A percentile compares a stretch with the other conserved stretches of the same genome.
phyloP scores from a whole-genome alignment of 2,797 vertebrate species.

The Catostomus latipinnis region DNA sequence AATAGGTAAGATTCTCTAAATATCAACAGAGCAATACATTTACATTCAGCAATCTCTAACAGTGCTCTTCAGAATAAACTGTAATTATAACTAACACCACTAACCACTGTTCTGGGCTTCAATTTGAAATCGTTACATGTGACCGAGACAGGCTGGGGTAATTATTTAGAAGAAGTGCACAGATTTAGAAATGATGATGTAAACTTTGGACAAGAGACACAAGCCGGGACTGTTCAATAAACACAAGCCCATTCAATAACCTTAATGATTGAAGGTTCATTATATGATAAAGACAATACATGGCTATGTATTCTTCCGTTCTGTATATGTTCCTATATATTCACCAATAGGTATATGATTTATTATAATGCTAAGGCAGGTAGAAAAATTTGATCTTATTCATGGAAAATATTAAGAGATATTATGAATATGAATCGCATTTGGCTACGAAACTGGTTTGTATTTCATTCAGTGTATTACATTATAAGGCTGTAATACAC shows the following conservation, averaged over 20 bases:
- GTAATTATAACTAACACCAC: not conserved
- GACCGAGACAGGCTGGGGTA: not conserved
- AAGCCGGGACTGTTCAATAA: not conserved
- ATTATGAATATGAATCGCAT: not conserved
- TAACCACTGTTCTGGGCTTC: not conserved
- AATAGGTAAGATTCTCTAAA: not conserved
- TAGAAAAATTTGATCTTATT: not conserved
- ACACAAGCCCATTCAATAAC: constrained; percentile 18
- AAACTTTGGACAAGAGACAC: not conserved
- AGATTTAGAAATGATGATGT: not conserved
- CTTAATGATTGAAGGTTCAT: not conserved
- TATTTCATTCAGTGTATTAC: not conserved
- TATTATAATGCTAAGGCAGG: not conserved
- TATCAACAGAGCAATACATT: not conserved
- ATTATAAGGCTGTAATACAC: not conserved
- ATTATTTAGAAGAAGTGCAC: not conserved
- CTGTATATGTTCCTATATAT: not conserved
- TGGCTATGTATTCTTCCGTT: not conserved
- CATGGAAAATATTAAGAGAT: not conserved
- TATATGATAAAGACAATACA: not conserved
- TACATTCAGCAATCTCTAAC: not conserved
- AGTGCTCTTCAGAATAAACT: not conserved
- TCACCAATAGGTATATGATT: not conserved
- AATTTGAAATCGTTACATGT: not conserved
- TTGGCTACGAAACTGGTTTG: not conserved